Evolutionary conservation across 2,888 invertebrate genomes (phyloP).

Genomic region (Drosophila anomelani): DNA sequence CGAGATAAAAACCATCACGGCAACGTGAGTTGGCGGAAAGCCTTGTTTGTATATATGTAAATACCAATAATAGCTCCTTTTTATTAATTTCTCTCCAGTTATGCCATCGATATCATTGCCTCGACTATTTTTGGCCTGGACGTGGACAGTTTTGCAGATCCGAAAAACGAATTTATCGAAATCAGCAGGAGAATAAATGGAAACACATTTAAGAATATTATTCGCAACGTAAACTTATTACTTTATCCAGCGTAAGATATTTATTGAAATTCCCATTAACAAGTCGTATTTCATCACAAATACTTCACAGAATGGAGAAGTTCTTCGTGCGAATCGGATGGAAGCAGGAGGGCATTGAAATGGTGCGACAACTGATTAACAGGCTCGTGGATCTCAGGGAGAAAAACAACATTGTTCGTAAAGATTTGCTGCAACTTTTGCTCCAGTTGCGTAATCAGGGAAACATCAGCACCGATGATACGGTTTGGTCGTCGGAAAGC

Average conservation of each 20-base stretch:
- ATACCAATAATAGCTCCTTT: neutral
- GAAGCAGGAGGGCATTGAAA: slow-evolving; percentile 66
- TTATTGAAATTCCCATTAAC: neutral
- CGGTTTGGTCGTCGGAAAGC: slow-evolving; percentile 70
- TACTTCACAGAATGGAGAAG: slow-evolving; percentile 69
- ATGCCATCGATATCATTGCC: slow-evolving; percentile 85
- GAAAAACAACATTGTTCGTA: slow-evolving; percentile 80
- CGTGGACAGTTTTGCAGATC: slow-evolving; percentile 83
- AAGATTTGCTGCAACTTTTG: slow-evolving; percentile 85
- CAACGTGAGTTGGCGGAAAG: slow-evolving; percentile 58
- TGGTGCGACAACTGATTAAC: slow-evolving; percentile 84
- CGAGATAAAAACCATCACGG: slow-evolving; percentile 84
- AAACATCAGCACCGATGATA: slow-evolving; percentile 70
- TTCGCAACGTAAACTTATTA: slow-evolving; percentile 67
- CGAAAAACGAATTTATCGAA: slow-evolving; percentile 80
- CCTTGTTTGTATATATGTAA: too few species aligned
- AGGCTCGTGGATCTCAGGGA: slow-evolving; percentile 84
- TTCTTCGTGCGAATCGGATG: slow-evolving; percentile 73
- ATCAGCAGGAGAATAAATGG: slow-evolving; percentile 60
- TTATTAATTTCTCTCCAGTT: slow-evolving; percentile 75
- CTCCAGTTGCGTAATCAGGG: slow-evolving; percentile 84
- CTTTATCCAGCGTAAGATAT: slow-evolving; percentile 65
- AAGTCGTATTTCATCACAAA: neutral
- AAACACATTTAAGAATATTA: slow-evolving; percentile 50
- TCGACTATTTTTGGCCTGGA: slow-evolving; percentile 85